phyloP scores from a whole-genome alignment of 2,797 vertebrate genomes.

The Leptoclinus maculatus region DNA sequence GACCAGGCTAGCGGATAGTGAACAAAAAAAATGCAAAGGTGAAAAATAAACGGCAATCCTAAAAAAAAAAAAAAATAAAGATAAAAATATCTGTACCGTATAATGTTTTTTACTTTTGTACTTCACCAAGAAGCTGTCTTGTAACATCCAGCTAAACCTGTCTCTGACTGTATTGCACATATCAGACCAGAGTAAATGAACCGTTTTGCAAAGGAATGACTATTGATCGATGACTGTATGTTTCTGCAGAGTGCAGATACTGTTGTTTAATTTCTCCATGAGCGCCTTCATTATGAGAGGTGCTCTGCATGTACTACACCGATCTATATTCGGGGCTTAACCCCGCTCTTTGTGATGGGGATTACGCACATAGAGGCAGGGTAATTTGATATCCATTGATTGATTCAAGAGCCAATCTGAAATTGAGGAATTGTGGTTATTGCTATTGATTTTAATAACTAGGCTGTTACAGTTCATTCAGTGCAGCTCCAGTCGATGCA shows the following conservation, averaged over 20 bases:
- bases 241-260: conserved; percentile 36
- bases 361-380: conserved; percentile 78
- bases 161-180: background rate
- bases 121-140: background rate
- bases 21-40: background rate
- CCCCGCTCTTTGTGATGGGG: conserved; percentile 69
- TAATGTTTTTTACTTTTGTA: background rate
- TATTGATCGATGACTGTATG: conserved; percentile 22
- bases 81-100: background rate
- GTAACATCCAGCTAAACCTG: background rate
- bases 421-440: conserved; percentile 86
- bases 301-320: conserved; percentile 63
- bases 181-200: conserved; percentile 14
- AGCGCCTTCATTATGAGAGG: conserved; percentile 51
- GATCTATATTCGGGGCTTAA: conserved; percentile 74
- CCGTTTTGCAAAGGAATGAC: conserved; percentile 12
- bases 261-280: conserved; percentile 49
- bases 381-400: conserved; percentile 88
- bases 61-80: background rate
- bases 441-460: conserved; percentile 90
- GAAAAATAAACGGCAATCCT: background rate
- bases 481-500: conserved; percentile 67
- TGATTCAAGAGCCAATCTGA: conserved; percentile 80
- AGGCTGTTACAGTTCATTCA: conserved; percentile 85
- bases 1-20: background rate